Conservation (phyloP, 2,888 invertebrate species). For the Drosophila subsilvestris region DNA sequence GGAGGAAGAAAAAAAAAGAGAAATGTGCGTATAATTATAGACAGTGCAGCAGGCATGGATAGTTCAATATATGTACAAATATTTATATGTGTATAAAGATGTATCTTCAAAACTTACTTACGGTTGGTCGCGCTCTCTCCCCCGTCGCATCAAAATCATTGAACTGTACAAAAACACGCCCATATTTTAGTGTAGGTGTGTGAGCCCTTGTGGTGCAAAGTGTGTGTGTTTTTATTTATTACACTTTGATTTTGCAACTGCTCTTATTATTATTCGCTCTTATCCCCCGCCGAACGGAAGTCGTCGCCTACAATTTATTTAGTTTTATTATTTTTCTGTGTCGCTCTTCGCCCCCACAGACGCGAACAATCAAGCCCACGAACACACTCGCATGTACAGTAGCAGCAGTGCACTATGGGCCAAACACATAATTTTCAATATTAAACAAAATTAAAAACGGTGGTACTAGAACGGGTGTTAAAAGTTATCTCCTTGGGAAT, state of each 20-base stretch:
- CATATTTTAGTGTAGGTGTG: constrained; percentile 64
- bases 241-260: constrained; percentile 71
- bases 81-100: neutral
- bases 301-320: constrained; percentile 78
- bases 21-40: constrained; percentile 70
- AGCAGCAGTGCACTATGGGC: constrained; percentile 4
- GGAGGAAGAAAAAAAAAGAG: constrained; percentile 34
- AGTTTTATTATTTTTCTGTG: constrained; percentile 54
- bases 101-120: neutral
- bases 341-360: constrained; percentile 52
- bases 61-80: neutral
- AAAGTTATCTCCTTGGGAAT: no score
- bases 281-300: constrained; percentile 66
- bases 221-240: constrained; percentile 57
- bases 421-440: no score
- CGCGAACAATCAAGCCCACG: constrained; percentile 50
- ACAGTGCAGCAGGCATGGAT: constrained; percentile 43
- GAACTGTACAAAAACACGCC: constrained; percentile 76
- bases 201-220: constrained; percentile 36
- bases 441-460: no score
- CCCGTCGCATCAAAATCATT: constrained; percentile 46
- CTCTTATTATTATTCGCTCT: constrained; percentile 58
- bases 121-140: neutral
- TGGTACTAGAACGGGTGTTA: no score
- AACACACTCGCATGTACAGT: constrained; percentile 38